Percentiles rank a stretch among this genome's conserved stretches.
phyloP scores from a whole-genome alignment of 2,797 vertebrate genomes.

The Mormyrops boulengeri region DNA sequence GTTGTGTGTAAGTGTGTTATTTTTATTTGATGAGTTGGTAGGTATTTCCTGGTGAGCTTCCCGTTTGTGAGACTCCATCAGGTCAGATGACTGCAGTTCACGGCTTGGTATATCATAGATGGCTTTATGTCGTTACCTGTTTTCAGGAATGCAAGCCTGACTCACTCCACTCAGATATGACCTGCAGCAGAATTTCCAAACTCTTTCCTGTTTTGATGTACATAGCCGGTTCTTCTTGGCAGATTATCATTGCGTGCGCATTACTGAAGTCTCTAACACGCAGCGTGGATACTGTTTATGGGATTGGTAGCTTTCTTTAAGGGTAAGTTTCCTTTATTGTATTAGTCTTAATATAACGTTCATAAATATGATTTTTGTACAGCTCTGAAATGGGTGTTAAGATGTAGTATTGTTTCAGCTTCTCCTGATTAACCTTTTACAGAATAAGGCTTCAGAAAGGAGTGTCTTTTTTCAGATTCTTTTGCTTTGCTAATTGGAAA shows the following conservation, averaged over 20 bases:
- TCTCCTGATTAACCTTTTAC: background rate
- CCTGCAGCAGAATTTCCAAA: background rate
- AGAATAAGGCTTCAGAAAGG: background rate
- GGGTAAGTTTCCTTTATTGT: background rate
- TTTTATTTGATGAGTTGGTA: background rate
- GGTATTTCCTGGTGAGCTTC: background rate
- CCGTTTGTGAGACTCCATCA: background rate
- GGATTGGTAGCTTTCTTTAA: background rate
- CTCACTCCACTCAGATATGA: background rate
- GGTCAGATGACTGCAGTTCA: conserved; percentile 1
- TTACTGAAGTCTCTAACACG: background rate
- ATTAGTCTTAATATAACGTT: background rate
- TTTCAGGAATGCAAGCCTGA: conserved; percentile 8
- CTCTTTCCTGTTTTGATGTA: background rate
- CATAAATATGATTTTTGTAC: background rate
- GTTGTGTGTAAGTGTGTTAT: background rate
- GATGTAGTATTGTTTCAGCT: background rate
- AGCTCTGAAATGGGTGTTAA: background rate
- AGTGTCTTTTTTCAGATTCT: background rate
- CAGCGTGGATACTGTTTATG: background rate
- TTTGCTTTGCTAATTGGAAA: background rate
- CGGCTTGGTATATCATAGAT: background rate
- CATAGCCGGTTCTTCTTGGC: background rate
- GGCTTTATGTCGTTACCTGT: background rate
- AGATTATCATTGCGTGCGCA: background rate